These are phyloP conservation scores for Montipora sp. DNA, from an alignment of 64 coral and sea anemone species.

Conservation along the genomic window DNA sequence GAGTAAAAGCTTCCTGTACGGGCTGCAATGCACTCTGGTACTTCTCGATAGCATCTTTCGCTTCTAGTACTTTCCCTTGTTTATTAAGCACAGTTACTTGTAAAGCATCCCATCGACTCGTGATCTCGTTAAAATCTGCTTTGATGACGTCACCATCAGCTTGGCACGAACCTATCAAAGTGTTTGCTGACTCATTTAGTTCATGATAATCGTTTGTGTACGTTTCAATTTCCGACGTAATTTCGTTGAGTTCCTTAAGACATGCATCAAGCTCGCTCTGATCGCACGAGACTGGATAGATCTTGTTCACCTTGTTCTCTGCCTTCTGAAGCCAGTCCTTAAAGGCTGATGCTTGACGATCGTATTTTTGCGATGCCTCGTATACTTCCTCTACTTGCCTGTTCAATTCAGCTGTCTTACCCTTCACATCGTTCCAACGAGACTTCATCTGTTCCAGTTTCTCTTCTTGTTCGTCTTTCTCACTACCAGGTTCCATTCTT, in stretches of 20 bases:
- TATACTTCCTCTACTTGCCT: slow-evolving; percentile 59
- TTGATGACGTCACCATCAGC: slow-evolving; percentile 79
- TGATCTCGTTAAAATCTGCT: slow-evolving; percentile 79
- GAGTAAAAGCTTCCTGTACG: slow-evolving; percentile 90
- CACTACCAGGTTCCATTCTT: slow-evolving; percentile 82
- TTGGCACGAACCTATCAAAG: slow-evolving; percentile 60
- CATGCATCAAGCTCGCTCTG: slow-evolving; percentile 69
- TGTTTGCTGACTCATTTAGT: slow-evolving; percentile 55
- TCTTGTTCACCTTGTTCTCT: slow-evolving; percentile 82
- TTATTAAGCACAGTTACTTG: slow-evolving; percentile 45
- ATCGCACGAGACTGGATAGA: slow-evolving; percentile 58
- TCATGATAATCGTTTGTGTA: slow-evolving; percentile 68
- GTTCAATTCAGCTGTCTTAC: slow-evolving; percentile 64
- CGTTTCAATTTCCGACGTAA: slow-evolving; percentile 72
- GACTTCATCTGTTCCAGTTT: slow-evolving; percentile 73
- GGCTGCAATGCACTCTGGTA: slow-evolving; percentile 94
- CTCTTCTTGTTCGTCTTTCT: slow-evolving; percentile 70
- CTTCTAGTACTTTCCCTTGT: slow-evolving; percentile 68
- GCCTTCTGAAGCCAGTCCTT: slow-evolving; percentile 81
- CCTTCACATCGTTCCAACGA: slow-evolving; percentile 70
- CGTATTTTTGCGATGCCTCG: slow-evolving; percentile 83
- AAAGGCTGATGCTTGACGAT: slow-evolving; percentile 61
- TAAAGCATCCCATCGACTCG: slow-evolving; percentile 82
- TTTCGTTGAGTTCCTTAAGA: slow-evolving; percentile 53
- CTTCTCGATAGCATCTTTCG: slow-evolving; percentile 78